Evolutionary conservation across 37 sponge, comb jelly and placozoan genomes (phyloP), one percentile per base, ranked within the genome.

Genomic region (Aphrocallistes beatrix): DNA sequence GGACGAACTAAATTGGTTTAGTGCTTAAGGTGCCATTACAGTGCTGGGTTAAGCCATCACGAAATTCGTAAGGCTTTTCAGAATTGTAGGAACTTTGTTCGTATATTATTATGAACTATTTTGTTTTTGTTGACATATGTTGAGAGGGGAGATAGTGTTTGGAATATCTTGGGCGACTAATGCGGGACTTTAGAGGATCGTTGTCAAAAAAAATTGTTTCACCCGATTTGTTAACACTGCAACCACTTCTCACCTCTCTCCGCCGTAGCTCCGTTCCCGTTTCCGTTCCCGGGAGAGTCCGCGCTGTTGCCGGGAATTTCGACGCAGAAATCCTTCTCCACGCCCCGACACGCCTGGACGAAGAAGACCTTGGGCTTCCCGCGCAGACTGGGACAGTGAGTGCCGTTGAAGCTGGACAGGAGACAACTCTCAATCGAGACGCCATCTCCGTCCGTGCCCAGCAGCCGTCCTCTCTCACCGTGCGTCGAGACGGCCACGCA

Each of bases 291-390:
- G 34, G 6, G 10, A 6, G 28, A 19, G 84, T 91, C 93, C 36
- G 90, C 89, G 28, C n/a, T 30, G 30, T 36, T 38, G 32, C 88
- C 92, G 16, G 49, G 38, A 0, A 36, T 0, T 0, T 90, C 87
- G 17, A 94, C 92, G 10, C 92, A 92, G 81, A 91, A 88, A 75
- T 94, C 94, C 86, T 88, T 89, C 23, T 42, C 87, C 0, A 84
- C 89, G 8, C 94, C 94, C 3, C 94, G 85, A 47, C 94, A 94
- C 0, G 94, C 94, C 90, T 90, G 92, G 37, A 95, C 37, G 30
- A 95, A 83, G 85, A 95, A 95, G 17, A 95, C 84, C 83, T 95
- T 95, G 0, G 96, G 96, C 69, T 95, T 95, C 6, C 93, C 96
- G 69, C 87, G 86, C 30, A 95, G 88, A 23, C 83, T 39, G 1